These are phyloP conservation scores for Parus major DNA, from an alignment of 2,113 vertebrate genomes.

Conservation along the genomic window DNA sequence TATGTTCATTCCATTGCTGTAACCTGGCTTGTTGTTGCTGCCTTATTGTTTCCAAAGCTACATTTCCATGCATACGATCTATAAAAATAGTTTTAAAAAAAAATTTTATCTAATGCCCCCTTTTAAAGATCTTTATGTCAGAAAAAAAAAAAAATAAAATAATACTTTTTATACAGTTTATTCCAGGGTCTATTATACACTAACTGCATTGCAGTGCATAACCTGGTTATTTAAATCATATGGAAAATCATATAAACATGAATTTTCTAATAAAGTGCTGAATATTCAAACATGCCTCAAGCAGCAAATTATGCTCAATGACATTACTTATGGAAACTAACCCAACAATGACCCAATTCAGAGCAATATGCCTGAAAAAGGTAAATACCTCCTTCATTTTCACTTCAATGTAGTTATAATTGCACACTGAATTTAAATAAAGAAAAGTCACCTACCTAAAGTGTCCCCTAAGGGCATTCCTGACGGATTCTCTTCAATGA, in stretches of 20 bases:
- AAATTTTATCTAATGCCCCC: slow-evolving; percentile 29
- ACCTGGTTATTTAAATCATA: slow-evolving; percentile 47
- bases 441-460: slow-evolving; percentile 82
- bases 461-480: slow-evolving; percentile 84
- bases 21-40: slow-evolving; percentile 88
- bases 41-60: slow-evolving; percentile 88
- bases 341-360: slow-evolving; percentile 42
- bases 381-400: slow-evolving; percentile 39
- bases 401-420: slow-evolving; percentile 10
- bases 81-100: slow-evolving; percentile 53
- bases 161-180: slow-evolving; percentile 55
- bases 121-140: slow-evolving; percentile 38
- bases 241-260: slow-evolving; percentile 58
- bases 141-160: slow-evolving; percentile 22
- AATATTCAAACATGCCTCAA: slow-evolving; percentile 51
- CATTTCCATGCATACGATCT: slow-evolving; percentile 84
- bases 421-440: slow-evolving; percentile 43
- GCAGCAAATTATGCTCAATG: slow-evolving; percentile 37
- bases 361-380: slow-evolving; percentile 28
- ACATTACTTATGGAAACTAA: slow-evolving; percentile 55
- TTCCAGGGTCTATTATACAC: slow-evolving; percentile 47
- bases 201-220: slow-evolving; percentile 54
- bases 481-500: slow-evolving; percentile 86
- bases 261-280: slow-evolving; percentile 62
- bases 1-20: slow-evolving; percentile 92